Percentiles rank a stretch among this genome's conserved stretches.
phyloP scores from a whole-genome alignment of 2,888 invertebrate species.

The Caenorhabditis sp. region DNA sequence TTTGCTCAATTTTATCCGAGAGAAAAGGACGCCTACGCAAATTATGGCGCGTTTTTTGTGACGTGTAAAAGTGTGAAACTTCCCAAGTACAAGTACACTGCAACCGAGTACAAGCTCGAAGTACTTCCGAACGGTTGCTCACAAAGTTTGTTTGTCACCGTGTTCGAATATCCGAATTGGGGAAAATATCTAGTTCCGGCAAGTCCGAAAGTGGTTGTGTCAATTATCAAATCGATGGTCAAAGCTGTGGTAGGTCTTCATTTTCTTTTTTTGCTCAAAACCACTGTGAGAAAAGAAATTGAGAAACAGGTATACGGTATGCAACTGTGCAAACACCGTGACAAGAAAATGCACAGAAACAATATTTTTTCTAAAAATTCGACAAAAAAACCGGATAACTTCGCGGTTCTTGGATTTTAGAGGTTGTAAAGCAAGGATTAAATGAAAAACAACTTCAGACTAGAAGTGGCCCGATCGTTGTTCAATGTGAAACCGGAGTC shows the following conservation, averaged over 20 bases:
- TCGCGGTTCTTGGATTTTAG: too few species aligned
- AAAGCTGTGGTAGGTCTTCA: not conserved
- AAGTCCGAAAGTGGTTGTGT: conserved; percentile 8
- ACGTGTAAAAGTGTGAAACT: not conserved
- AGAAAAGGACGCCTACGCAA: not conserved
- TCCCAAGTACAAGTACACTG: not conserved
- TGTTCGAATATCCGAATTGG: conserved; percentile 8
- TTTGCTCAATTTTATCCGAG: not conserved
- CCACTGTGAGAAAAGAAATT: not conserved
- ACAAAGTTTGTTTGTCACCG: not conserved
- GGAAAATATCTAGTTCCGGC: conserved; percentile 8
- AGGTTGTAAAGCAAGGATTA: too few species aligned
- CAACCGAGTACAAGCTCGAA: conserved; percentile 4
- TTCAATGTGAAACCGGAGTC: conserved; percentile 16
- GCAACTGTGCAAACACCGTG: too few species aligned
- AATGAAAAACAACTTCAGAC: too few species aligned
- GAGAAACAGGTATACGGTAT: too few species aligned
- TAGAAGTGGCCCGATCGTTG: conserved; percentile 2
- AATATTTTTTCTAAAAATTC: too few species aligned
- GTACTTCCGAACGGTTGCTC: conserved; percentile 7
- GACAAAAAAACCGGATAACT: not conserved
- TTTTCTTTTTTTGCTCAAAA: too few species aligned
- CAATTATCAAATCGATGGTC: not conserved
- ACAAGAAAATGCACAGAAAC: not conserved
- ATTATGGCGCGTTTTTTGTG: not conserved